Conservation (phyloP, 2,113 vertebrate genomes). For the Actenoides lindsayi region DNA sequence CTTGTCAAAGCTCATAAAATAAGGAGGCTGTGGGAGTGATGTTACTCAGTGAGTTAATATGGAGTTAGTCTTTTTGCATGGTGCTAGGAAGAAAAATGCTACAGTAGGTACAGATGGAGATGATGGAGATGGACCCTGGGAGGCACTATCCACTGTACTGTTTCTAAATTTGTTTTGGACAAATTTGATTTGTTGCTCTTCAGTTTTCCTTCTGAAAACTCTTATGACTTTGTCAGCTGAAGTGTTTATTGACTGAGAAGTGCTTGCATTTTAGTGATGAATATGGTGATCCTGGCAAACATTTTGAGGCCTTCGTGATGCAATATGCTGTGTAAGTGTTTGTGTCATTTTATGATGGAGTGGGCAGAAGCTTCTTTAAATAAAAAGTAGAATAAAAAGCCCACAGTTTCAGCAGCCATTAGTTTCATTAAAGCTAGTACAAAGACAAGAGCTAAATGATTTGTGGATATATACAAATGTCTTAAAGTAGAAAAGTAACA, state of each 20-base stretch:
- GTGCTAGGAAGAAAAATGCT: not conserved
- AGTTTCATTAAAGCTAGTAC: constrained; percentile 17
- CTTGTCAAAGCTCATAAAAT: constrained; percentile 63
- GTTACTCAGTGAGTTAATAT: constrained; percentile 36
- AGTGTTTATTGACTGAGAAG: constrained; percentile 56
- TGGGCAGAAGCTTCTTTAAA: constrained; percentile 30
- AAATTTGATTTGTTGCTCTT: constrained; percentile 42
- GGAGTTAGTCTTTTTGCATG: not conserved
- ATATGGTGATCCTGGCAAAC: constrained; percentile 7
- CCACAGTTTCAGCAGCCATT: not conserved
- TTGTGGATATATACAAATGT: constrained; percentile 18
- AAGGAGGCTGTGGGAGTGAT: constrained; percentile 24
- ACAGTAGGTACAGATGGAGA: not conserved
- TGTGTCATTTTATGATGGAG: constrained; percentile 18
- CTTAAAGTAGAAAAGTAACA: constrained; percentile 15
- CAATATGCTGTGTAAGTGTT: constrained; percentile 10
- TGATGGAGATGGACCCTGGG: not conserved
- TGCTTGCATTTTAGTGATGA: constrained; percentile 11
- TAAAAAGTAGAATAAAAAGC: constrained; percentile 20
- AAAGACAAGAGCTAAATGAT: constrained; percentile 17
- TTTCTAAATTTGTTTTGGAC: constrained; percentile 37
- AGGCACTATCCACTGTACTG: not conserved
- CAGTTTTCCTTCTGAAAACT: constrained; percentile 42
- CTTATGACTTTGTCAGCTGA: constrained; percentile 35
- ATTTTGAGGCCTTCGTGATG: not conserved